phyloP scores from a whole-genome alignment of 2,888 invertebrate species.

The Thelaira solivaga region DNA sequence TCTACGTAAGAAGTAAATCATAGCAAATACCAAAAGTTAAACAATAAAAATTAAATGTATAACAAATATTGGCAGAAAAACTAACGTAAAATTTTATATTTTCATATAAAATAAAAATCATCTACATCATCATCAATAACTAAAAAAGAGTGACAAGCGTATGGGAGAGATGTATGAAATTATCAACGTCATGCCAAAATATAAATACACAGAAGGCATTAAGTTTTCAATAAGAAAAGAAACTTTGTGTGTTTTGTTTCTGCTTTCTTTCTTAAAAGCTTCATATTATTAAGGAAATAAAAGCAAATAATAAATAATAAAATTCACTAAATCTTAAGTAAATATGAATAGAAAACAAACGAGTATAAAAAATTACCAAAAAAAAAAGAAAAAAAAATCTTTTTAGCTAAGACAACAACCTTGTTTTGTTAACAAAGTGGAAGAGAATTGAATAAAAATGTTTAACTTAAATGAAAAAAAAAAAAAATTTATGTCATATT shows the following conservation, averaged over 20 bases:
- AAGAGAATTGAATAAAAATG: too few species aligned
- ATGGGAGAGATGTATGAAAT: slow-evolving; percentile 2
- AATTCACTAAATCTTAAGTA: slow-evolving; percentile 19
- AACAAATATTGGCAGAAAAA: slow-evolving; percentile 56
- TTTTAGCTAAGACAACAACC: slow-evolving; percentile 7
- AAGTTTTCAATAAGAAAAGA: slow-evolving; percentile 7
- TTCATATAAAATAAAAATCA: background rate
- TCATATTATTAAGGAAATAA: slow-evolving; percentile 27
- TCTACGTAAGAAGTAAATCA: slow-evolving; percentile 33
- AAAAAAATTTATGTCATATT: too few species aligned
- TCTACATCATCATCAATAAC: slow-evolving; percentile 38
- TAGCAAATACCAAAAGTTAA: slow-evolving; percentile 55
- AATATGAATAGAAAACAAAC: slow-evolving; percentile 7
- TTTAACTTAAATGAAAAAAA: too few species aligned
- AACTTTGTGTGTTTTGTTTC: too few species aligned
- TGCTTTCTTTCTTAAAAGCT: background rate
- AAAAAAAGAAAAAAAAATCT: background rate
- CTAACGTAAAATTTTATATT: slow-evolving; percentile 18
- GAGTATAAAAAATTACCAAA: too few species aligned
- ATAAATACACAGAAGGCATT: background rate
- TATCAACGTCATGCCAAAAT: slow-evolving; percentile 1
- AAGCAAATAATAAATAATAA: background rate
- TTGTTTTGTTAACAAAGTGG: too few species aligned
- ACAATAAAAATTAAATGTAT: slow-evolving; percentile 58
- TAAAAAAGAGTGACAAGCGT: background rate